Conservation (phyloP, 1,140 invertebrate species). For the Drosophila dunni region DNA sequence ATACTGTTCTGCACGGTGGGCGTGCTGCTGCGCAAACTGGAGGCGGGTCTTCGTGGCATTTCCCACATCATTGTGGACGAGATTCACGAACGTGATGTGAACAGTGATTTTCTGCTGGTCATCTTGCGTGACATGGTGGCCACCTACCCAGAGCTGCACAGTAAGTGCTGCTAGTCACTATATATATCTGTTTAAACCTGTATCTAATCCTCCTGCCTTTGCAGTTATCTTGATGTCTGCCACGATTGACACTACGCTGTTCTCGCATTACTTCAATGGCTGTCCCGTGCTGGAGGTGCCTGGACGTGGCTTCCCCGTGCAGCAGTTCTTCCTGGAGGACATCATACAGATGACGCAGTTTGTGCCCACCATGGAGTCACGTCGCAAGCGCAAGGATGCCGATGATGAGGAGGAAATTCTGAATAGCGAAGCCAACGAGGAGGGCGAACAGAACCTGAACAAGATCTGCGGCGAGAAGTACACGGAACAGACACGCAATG, state of each 20-base stretch:
- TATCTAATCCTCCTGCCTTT: background rate
- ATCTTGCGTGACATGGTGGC: constrained; percentile 96
- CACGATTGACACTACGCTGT: constrained; percentile 96
- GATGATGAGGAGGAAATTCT: constrained; percentile 87
- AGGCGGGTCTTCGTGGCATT: constrained; percentile 93
- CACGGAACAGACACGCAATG: constrained; percentile 87
- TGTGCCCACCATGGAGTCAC: constrained; percentile 89
- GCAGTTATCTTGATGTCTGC: constrained; percentile 97
- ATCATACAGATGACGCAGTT: constrained; percentile 93
- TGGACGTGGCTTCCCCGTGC: constrained; percentile 92
- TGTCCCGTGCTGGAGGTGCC: constrained; percentile 92
- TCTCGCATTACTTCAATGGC: constrained; percentile 95
- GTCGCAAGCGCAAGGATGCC: constrained; percentile 89
- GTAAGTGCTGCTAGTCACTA: constrained; percentile 16
- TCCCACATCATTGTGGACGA: constrained; percentile 98
- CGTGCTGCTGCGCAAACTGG: constrained; percentile 95
- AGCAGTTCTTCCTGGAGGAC: constrained; percentile 96
- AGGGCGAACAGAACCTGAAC: constrained; percentile 92
- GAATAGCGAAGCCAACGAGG: constrained; percentile 85
- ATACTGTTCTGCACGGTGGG: constrained; percentile 98
- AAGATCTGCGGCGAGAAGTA: constrained; percentile 87
- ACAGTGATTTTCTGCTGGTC: constrained; percentile 98
- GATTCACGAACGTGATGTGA: constrained; percentile 98
- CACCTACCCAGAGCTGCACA: constrained; percentile 93
- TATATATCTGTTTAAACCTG: background rate